Evolutionary conservation across 2,888 invertebrate genomes (phyloP), one percentile per base, ranked within the genome.

Genomic region (Orchesellides sinensis): DNA sequence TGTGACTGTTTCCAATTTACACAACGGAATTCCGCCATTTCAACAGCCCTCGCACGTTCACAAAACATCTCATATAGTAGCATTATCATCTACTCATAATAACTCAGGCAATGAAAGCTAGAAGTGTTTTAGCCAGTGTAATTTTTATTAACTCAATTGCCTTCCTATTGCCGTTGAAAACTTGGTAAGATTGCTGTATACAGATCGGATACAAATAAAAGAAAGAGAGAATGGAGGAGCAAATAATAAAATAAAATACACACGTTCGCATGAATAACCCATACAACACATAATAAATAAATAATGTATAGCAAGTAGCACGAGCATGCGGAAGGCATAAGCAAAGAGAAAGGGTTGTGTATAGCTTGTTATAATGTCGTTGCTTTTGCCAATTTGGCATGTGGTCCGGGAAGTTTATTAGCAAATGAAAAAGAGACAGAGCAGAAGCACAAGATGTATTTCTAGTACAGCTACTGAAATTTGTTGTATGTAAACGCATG

Each of bases 341-440:
- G 56, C n/a, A 56, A 17, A 5, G 17, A 17, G n/a, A 49, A 49
- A 56, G 56, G 56, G 56, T 56, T 56, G n/a, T n/a, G n/a, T n/a
- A 56, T 61, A 35, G n/a, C 25, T 25, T 59, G 69, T 69, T 75
- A 40, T n/a, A n/a, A n/a, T 56, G 59, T 77, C 69, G 69, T 68
- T 59, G 25, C 68, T 61, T 69, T 69, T 81, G 85, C 85, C 85
- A 85, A 85, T 82, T 85, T 85, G 85, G 85, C 85, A 85, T 79
- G 79, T 72, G 79, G 83, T 75, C 40, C 73, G 77, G 85, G 85
- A 85, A 85, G 85, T 85, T 85, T 83, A 85, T 84, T 85, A 75
- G 83, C 68, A 75, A 83, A 83, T 84, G 65, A 72, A 61, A 72
- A 68, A 61, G 61, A 68, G 66, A 45, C 56, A n/a, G n/a, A n/a